Evolutionary conservation across 2,113 vertebrate genomes (phyloP), one percentile per base, ranked within the genome.

Genomic region (Nannobrachium achirus): DNA sequence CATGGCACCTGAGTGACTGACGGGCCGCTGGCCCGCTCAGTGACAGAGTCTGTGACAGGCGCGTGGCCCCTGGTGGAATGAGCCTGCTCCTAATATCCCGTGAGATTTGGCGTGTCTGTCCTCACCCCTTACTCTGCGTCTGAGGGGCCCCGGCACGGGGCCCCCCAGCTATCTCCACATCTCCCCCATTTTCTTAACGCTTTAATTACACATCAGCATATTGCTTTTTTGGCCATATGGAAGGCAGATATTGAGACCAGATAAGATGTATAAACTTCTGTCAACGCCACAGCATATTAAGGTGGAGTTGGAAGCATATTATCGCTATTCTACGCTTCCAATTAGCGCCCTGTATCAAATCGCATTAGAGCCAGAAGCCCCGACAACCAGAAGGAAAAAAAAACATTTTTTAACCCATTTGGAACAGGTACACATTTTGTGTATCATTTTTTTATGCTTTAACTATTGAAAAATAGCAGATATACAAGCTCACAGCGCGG

Each of bases 201-300:
- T 88, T 93, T 93, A 93, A 93, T 93, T 93, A 93, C 88, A 89
- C 80, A 75, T 75, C 71, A 63, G 85, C 84, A 90, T 91, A 91
- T 92, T 92, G 90, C 88, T 86, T 86, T 86, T 82, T 73, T 78
- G 63, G 74, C 77, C 87, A 83, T 89, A 89, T 88, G 89, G 88
- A 90, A 86, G 84, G 83, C 79, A 86, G 89, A 93, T 93, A 93
- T 91, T 90, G 89, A 91, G 88, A 90, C 83, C 78, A 92, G 93
- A 94, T 93, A 91, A 91, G 87, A 93, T 91, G 89, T 87, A 90
- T 87, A 89, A 90, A 92, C 84, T 87, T 91, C 93, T 92, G 89
- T 94, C 93, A 93, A 82, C 93, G 83, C 90, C 80, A 75, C 62
- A 52, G 83, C 78, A 91, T 94, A 94, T 94, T 92, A 91, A n/a